These are phyloP conservation scores for Catocala fraxini DNA, from an alignment of 2,888 invertebrate species.

Conservation along the genomic window DNA sequence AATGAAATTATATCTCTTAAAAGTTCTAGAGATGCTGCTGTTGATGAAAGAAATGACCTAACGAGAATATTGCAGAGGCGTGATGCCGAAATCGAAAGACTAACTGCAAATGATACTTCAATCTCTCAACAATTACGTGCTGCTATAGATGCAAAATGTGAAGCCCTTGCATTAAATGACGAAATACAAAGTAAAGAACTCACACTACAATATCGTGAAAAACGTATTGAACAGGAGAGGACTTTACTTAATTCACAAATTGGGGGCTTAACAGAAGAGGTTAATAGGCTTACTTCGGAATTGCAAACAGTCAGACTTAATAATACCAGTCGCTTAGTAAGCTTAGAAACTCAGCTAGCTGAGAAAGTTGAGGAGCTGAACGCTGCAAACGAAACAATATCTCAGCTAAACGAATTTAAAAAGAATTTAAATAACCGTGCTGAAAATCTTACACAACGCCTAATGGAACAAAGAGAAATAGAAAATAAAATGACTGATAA, in stretches of 20 bases:
- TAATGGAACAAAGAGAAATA: slow-evolving; percentile 92
- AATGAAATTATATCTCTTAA: slow-evolving; percentile 90
- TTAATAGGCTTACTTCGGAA: slow-evolving; percentile 93
- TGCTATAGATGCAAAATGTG: slow-evolving; percentile 94
- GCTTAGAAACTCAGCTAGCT: slow-evolving; percentile 91
- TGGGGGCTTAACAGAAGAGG: slow-evolving; percentile 92
- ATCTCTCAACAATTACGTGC: slow-evolving; percentile 92
- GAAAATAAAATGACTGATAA: slow-evolving; percentile 92
- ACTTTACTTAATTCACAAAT: slow-evolving; percentile 92
- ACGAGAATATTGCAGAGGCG: slow-evolving; percentile 91
- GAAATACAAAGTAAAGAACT: slow-evolving; percentile 94
- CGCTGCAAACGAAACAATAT: slow-evolving; percentile 90
- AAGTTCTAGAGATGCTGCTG: slow-evolving; percentile 90
- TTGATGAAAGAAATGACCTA: slow-evolving; percentile 92
- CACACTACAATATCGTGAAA: slow-evolving; percentile 93
- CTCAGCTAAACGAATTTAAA: slow-evolving; percentile 90
- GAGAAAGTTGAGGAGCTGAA: slow-evolving; percentile 94
- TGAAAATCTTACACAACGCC: slow-evolving; percentile 90
- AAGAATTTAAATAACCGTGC: slow-evolving; percentile 90
- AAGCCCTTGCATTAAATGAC: slow-evolving; percentile 93
- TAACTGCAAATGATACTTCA: slow-evolving; percentile 90
- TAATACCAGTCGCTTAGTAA: slow-evolving; percentile 88
- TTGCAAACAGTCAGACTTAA: slow-evolving; percentile 92
- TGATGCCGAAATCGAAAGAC: slow-evolving; percentile 91
- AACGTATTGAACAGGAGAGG: slow-evolving; percentile 94